phyloP scores from a whole-genome alignment of 2,797 vertebrate species.

The Phalloptychus januarius region DNA sequence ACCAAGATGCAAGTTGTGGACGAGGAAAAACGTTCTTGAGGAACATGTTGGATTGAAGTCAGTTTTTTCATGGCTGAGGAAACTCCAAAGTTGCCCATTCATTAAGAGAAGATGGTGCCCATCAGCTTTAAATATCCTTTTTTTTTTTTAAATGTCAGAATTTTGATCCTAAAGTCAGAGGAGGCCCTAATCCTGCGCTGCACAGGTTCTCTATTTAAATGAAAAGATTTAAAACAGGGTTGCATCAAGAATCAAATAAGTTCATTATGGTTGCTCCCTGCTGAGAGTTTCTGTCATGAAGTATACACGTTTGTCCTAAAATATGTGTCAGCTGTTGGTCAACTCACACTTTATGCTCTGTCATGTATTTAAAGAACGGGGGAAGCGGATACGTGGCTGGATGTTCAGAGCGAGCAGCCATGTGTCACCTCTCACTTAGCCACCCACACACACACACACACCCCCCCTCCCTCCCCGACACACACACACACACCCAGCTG shows the following conservation, averaged over 20 bases:
- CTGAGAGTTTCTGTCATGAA: not conserved
- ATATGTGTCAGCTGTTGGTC: constrained; percentile 22
- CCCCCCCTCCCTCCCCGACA: too few relatives aligned
- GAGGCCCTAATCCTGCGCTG: too few relatives aligned
- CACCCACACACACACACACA: not conserved
- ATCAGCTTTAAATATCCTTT: too few relatives aligned
- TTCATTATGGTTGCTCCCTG: not conserved
- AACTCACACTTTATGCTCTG: not conserved
- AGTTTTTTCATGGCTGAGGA: too few relatives aligned
- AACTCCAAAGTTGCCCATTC: too few relatives aligned
- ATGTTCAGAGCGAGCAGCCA: constrained; percentile 9
- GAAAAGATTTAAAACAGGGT: not conserved
- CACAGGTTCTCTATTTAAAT: not conserved
- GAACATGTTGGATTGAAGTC: too few relatives aligned
- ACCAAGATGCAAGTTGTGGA: too few relatives aligned
- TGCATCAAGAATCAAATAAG: not conserved
- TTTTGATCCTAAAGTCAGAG: too few relatives aligned
- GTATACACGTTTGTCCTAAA: not conserved
- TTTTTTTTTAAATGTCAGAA: too few relatives aligned
- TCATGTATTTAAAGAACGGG: constrained; percentile 16
- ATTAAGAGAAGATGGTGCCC: too few relatives aligned
- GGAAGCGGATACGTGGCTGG: constrained; percentile 2
- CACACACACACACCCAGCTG: constrained; percentile 4
- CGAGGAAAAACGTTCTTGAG: too few relatives aligned
- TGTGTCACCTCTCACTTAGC: constrained; percentile 7